Percentiles rank a stretch among this genome's conserved stretches.
These are phyloP conservation scores for Ophiothrix spiculata DNA, from an alignment of 35 echinoderm and acorn worm genomes.

Conservation along the genomic window DNA sequence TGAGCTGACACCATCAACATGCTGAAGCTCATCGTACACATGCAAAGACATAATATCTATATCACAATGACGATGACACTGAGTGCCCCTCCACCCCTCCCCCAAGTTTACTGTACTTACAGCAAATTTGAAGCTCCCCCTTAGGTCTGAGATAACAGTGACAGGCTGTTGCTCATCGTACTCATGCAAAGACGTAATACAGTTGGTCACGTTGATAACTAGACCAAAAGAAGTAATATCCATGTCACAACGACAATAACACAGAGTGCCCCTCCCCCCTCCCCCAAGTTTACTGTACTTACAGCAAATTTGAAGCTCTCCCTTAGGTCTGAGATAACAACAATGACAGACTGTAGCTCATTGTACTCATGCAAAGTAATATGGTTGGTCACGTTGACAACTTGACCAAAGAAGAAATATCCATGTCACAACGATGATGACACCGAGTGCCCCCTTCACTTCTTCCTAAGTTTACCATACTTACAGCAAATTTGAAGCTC, in stretches of 20 bases:
- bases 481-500: too few relatives aligned
- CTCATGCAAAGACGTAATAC: slow-evolving; percentile 17
- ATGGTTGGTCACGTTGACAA: slow-evolving; percentile 65
- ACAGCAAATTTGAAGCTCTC: slow-evolving; percentile 73
- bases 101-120: too few relatives aligned
- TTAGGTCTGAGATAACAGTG: slow-evolving; percentile 29
- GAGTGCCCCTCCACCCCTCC: too few relatives aligned
- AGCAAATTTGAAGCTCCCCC: slow-evolving; percentile 62
- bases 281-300: too few relatives aligned
- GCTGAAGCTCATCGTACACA: slow-evolving; percentile 34
- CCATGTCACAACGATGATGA: slow-evolving; percentile 51
- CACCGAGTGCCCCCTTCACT: too few relatives aligned
- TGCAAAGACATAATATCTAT: slow-evolving; percentile 19
- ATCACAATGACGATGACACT: too few relatives aligned
- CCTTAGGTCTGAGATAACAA: slow-evolving; percentile 35
- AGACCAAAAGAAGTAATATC: slow-evolving; percentile 72
- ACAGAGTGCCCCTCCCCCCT: too few relatives aligned
- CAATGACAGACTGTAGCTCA: slow-evolving; percentile 35
- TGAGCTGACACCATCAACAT: slow-evolving; percentile 30
- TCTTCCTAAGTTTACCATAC: too few relatives aligned
- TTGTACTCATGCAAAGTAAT: slow-evolving; percentile 20
- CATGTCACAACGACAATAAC: slow-evolving; percentile 50
- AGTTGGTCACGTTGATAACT: slow-evolving; percentile 61
- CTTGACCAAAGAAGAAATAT: slow-evolving; percentile 66
- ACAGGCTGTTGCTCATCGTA: slow-evolving; percentile 45